Evolutionary conservation across 2,888 invertebrate species (phyloP).

Genomic region (Lathronympha strigana): DNA sequence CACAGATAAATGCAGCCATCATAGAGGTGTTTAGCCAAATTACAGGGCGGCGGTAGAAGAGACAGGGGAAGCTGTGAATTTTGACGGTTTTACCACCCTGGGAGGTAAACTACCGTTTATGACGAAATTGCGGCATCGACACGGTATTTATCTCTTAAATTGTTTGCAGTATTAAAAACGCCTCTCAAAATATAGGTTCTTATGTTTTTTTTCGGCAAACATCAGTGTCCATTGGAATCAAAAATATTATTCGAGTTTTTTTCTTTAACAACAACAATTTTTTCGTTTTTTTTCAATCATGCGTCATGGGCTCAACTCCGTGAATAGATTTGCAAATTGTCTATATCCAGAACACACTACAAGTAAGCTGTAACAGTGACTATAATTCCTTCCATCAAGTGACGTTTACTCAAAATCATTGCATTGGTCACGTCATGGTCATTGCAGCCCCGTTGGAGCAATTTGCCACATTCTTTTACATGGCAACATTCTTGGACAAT

Average conservation of each 20-base stretch:
- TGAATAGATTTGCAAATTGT: no score
- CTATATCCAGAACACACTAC: no score
- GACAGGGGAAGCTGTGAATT: slow-evolving; percentile 57
- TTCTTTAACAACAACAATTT: no score
- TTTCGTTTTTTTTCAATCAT: no score
- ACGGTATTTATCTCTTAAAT: slow-evolving; percentile 24
- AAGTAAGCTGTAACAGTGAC: no score
- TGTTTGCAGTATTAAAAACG: slow-evolving; percentile 27
- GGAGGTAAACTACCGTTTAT: slow-evolving; percentile 52
- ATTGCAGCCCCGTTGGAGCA: slow-evolving; percentile 19
- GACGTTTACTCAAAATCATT: slow-evolving; percentile 11
- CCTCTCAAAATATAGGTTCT: background rate
- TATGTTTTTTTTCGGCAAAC: background rate
- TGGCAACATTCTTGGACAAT: slow-evolving; percentile 35
- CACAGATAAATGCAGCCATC: slow-evolving; percentile 47
- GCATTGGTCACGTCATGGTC: slow-evolving; percentile 27
- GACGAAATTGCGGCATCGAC: slow-evolving; percentile 12
- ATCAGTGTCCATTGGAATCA: no score
- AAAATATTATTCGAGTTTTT: no score
- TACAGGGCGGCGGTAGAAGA: slow-evolving; percentile 67
- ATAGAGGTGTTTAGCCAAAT: slow-evolving; percentile 68
- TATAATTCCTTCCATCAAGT: no score
- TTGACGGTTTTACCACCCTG: slow-evolving; percentile 63
- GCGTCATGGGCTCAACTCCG: no score
- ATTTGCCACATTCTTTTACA: slow-evolving; percentile 23